Base-by-base conservation (phyloP, 1,140 invertebrate species). In the Zaprionus tsacasi region DNA sequence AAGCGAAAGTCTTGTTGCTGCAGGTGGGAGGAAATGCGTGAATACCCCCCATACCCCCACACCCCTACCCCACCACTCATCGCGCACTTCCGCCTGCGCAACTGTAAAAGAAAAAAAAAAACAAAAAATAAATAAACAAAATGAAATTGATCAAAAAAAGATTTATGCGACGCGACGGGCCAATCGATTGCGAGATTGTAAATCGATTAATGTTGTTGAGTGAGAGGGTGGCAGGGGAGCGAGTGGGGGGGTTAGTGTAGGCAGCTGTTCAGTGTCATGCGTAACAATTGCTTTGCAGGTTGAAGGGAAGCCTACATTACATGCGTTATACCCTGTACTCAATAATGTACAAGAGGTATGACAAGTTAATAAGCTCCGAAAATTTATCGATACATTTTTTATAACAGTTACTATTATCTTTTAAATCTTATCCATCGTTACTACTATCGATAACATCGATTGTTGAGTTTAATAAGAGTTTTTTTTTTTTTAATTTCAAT, bases 201-300 rank as follows among this genome's bases (percentile, higher is more conserved):
- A 50, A 50, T 50, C 45, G 45, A 21, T 50, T 50, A 50, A 25
- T 50, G 45, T 30, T 30, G 13, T 6, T n/a, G 17, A 6, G 3
- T 11, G 17, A n/a, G 17, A 8, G 1, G 7, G 17, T 2, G 45
- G 10, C 1, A 15, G 8, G 15, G 10, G 17, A 6, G 17, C 17
- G 11, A 8, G 10, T 12, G 10, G 27, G 1, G 1, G 27, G 27
- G 5, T 21, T 21, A 11, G 45, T 50, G 45, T 50, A 5, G 21
- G 45, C 45, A 50, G 45, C 45, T 50, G 45, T 50, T 50, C 45
- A 50, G 45, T 50, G 45, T 50, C 45, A 50, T 11, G 45, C 40
- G n/a, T 6, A 45, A 13, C 40, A 15, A 15, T 15, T 15, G n/a
- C 13, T 45, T 45, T 45, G 40, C 17, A 50, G 45, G 15, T n/a